Base-by-base conservation (phyloP, 2,888 invertebrate species). In the Ramazzottius varieornatus region DNA sequence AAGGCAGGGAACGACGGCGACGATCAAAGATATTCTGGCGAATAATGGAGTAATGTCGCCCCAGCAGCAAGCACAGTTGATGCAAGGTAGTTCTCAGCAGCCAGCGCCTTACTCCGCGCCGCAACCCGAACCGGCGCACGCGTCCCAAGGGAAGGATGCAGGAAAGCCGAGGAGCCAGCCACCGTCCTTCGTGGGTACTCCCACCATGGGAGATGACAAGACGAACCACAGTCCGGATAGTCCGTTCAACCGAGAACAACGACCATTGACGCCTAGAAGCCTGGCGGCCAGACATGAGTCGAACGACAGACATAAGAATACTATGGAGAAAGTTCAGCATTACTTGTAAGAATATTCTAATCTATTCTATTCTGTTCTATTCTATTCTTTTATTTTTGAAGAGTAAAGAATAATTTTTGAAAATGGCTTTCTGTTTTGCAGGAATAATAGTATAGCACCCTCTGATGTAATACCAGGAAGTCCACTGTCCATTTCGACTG, bases 301-400 rank as follows among this genome's bases (percentile, higher is more conserved):
- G n/a, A n/a, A 54, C 20, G 54, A 54, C 24, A 8, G 54, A 24
- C 54, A 54, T 54, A 8, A 24, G 54, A 13, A 16, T 54, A 24
- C 54, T 29, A 24, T 54, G 54, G 54, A 54, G 54, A 54, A 54
- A 54, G 54, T 54, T 8, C 54, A 54, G 54, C 13, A 54, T 29
- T 54, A 54, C 54, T 24, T 54, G 54, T 54, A 54, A 54, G 54
- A 8, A 13, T 40, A 13, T 40, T 40, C 40, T 20, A 13, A 40
- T 40, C 8, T 8, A 40, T 20, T n/a, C n/a, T n/a, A n/a, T n/a
- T n/a, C n/a, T n/a, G n/a, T n/a, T n/a, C n/a, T n/a, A n/a, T n/a
- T n/a, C n/a, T n/a, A n/a, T n/a, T n/a, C n/a, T n/a, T n/a, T n/a
- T n/a, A n/a, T n/a, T n/a, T n/a, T n/a, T n/a, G n/a, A n/a, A n/a